phyloP scores from a whole-genome alignment of 30 jellyfish, hydroid and myxozoan genomes.

The Sanderia malayensis region DNA sequence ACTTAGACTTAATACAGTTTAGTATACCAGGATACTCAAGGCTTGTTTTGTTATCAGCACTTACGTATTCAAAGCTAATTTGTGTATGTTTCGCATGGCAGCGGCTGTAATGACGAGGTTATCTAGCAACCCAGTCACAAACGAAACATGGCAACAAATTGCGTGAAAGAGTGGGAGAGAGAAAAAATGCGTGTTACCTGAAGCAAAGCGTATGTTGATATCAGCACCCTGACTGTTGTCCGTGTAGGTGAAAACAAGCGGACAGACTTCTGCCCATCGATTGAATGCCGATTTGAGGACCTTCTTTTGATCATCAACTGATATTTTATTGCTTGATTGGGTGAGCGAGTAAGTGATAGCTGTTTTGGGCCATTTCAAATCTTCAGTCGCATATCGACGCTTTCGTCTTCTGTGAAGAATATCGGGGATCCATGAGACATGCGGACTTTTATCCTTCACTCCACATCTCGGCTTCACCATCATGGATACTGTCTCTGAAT shows the following conservation, averaged over 20 bases:
- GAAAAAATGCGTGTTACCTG: conserved; percentile 24
- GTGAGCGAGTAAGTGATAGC: conserved; percentile 53
- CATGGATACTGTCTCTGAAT: conserved; percentile 32
- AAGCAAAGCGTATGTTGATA: conserved; percentile 61
- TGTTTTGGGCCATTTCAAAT: conserved; percentile 62
- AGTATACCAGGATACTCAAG: too few relatives aligned
- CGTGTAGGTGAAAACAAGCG: conserved; percentile 53
- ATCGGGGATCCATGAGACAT: conserved; percentile 68
- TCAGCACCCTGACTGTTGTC: conserved; percentile 57
- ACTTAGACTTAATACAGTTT: too few relatives aligned
- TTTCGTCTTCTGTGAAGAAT: conserved; percentile 33
- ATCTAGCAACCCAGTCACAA: too few relatives aligned
- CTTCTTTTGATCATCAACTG: conserved; percentile 31
- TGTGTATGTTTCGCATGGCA: too few relatives aligned
- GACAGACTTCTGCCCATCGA: conserved; percentile 83
- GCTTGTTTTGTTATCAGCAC: too few relatives aligned
- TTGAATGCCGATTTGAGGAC: conserved; percentile 52
- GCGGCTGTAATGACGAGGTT: too few relatives aligned
- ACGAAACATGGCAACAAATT: too few relatives aligned
- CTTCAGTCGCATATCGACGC: conserved; percentile 58
- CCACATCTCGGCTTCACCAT: conserved; percentile 75
- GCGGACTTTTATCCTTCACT: conserved; percentile 73
- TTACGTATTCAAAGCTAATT: too few relatives aligned
- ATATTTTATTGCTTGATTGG: conserved; percentile 51
- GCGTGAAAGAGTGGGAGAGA: too few relatives aligned